phyloP scores from a whole-genome alignment of 1,140 invertebrate genomes.

The Babylonia areolata region DNA sequence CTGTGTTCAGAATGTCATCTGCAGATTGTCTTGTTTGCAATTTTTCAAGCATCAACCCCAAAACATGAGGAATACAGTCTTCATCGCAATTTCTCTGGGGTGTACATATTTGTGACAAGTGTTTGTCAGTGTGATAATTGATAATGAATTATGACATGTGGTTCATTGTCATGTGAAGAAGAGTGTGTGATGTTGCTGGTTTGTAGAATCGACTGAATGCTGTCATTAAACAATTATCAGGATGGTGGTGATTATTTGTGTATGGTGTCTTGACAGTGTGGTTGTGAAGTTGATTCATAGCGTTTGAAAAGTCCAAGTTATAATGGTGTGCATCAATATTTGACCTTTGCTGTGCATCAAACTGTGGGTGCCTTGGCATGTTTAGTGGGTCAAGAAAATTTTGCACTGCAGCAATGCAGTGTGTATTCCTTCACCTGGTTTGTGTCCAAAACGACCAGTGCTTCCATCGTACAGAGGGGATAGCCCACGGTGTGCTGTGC shows the following conservation, averaged over 20 bases:
- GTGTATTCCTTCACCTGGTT: no score
- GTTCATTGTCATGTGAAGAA: neutral
- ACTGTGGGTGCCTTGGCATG: neutral
- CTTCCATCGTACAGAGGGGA: no score
- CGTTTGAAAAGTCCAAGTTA: no score
- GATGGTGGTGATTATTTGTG: neutral
- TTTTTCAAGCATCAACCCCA: neutral
- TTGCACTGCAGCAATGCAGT: no score
- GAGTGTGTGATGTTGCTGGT: neutral
- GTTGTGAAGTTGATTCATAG: no score
- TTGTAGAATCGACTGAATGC: neutral
- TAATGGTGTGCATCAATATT: no score
- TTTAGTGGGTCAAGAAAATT: neutral
- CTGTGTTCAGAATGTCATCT: neutral
- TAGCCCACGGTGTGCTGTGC: no score
- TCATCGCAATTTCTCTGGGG: neutral
- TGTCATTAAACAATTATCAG: slow-evolving; percentile 8
- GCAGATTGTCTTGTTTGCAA: neutral
- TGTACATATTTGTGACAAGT: neutral
- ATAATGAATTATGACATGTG: neutral
- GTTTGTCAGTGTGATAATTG: slow-evolving; percentile 1
- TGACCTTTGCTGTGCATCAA: neutral
- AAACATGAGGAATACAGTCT: no score
- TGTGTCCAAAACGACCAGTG: no score
- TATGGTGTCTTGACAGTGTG: neutral